Percentiles rank a stretch among this genome's conserved stretches.
Evolutionary conservation across 2,888 invertebrate species (phyloP).

Genomic region (Chaitophorus viminalis): DNA sequence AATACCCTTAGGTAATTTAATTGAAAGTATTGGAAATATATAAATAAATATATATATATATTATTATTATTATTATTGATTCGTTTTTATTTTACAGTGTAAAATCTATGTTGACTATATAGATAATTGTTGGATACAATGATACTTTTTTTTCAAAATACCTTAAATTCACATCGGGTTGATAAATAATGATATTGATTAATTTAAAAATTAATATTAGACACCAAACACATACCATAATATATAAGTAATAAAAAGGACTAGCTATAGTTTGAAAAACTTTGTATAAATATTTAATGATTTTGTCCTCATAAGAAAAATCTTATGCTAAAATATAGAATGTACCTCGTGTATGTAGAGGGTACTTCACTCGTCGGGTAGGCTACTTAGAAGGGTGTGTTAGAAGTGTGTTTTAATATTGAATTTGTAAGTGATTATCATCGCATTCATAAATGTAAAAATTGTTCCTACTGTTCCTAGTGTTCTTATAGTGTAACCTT

Average conservation of each 20-base stretch:
- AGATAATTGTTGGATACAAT: too few relatives aligned
- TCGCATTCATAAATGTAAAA: not conserved
- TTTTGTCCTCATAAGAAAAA: not conserved
- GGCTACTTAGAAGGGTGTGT: conserved; percentile 5
- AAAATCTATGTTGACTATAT: too few relatives aligned
- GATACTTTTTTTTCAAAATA: not conserved
- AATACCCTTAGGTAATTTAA: too few relatives aligned
- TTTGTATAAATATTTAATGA: conserved; percentile 13
- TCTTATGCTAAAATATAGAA: not conserved
- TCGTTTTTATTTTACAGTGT: too few relatives aligned
- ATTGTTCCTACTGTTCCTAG: not conserved
- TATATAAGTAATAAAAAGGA: too few relatives aligned
- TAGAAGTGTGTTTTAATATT: conserved; percentile 27
- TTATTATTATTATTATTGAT: too few relatives aligned
- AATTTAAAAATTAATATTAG: not conserved
- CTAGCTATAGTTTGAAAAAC: not conserved
- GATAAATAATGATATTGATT: not conserved
- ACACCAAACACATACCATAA: not conserved
- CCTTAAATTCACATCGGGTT: not conserved
- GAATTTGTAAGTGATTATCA: conserved; percentile 3
- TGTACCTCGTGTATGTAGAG: not conserved
- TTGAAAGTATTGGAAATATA: too few relatives aligned
- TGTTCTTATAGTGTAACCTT: not conserved
- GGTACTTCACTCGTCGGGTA: not conserved
- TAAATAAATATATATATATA: too few relatives aligned